Evolutionary conservation across 2,888 invertebrate species (phyloP).

Genomic region (Trissonchulus latispiculum): DNA sequence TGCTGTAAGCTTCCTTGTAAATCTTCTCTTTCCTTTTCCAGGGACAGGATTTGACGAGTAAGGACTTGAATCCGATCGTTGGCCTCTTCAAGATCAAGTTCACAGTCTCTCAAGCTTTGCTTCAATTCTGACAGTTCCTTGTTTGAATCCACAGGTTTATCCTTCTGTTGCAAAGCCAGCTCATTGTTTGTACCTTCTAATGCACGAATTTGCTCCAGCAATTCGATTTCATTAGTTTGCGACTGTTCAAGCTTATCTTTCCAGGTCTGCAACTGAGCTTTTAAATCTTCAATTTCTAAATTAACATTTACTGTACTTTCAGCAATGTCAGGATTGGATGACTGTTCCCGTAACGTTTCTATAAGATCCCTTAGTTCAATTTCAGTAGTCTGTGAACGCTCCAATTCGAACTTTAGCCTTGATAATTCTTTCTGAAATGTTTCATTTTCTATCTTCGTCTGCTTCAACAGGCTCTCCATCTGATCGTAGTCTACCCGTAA

Average conservation of each 20-base stretch:
- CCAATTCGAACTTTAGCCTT: neutral
- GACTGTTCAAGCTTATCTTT: neutral
- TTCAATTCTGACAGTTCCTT: neutral
- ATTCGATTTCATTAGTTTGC: neutral
- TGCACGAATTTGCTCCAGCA: neutral
- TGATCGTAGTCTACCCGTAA: no score
- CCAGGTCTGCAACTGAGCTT: no score
- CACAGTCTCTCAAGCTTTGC: neutral
- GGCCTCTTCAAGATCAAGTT: neutral
- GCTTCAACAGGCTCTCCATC: no score
- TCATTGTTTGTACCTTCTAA: no score
- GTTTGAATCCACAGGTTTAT: no score
- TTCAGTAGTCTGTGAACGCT: neutral
- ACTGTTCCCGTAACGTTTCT: no score
- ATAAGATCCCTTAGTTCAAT: neutral
- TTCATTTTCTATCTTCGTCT: neutral
- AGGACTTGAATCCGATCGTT: neutral
- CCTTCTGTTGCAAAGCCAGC: no score
- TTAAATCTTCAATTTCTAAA: no score
- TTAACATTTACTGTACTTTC: no score
- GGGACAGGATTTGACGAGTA: neutral
- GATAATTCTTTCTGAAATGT: neutral
- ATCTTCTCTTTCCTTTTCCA: neutral
- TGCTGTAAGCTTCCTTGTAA: neutral
- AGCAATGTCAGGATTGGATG: no score